Base-by-base conservation (phyloP, 2,888 invertebrate species). In the Torymus tubicola region DNA sequence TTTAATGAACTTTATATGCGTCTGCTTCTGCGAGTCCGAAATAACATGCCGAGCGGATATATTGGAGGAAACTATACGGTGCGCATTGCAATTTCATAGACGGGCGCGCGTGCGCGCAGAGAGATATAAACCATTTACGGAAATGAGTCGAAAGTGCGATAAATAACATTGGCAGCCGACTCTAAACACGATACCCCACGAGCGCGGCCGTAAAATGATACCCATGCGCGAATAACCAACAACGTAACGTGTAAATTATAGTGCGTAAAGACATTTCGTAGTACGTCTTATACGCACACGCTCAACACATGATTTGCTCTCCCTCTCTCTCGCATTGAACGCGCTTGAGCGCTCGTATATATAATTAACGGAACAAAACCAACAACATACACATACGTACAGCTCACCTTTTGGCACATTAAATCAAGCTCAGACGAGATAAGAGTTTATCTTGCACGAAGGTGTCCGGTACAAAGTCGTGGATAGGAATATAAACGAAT, bases 261-360 rank as follows among this genome's bases (percentile, higher is more conserved):
- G 64, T 50, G 64, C 64, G 64, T 64, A 42, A 31, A 64, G 64
- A 64, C 16, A 64, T 64, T 64, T 64, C 64, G 42, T 42, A 42
- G 42, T 64, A 64, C 16, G 55, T 55, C 13, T 55, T 14, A 55
- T n/a, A 55, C 11, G 8, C 5, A 11, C 53, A 2, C 53, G 53
- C 1, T 53, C 13, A 1, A n/a, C 14, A 3, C 55, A 42, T 42
- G 42, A 42, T 8, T 42, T 42, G 42, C 8, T 42, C 42, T 5
- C 31, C 8, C 42, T 42, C 21, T 21, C 2, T 21, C n/a, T n/a
- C 53, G 14, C 53, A 14, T 14, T 53, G 53, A 14, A 53, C 14
- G n/a, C 13, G 42, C 14, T 4, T 11, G 42, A 42, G n/a, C 24
- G 5, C 64, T 5, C 14, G 42, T 24, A 31, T 50, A 31, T 50